Base-by-base conservation (phyloP, 2,113 vertebrate species). In the Tapirus terrestris region DNA sequence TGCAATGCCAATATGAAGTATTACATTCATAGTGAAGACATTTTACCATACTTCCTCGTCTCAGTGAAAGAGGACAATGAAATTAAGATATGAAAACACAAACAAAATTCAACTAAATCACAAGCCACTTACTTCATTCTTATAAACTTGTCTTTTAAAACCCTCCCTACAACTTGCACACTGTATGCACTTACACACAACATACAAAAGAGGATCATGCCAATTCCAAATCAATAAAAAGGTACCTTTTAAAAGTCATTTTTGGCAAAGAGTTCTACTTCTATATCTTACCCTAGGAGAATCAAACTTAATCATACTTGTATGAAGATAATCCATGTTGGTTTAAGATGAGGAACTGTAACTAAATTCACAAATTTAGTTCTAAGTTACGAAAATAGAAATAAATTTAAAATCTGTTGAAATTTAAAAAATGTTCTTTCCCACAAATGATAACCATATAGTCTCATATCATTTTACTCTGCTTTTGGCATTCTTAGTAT, bases 361-460 rank as follows among this genome's bases (percentile, higher is more conserved):
- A 97, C 60, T 87, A 48, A 87, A 61, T 53, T 75, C 33, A 94
- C 23, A 73, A 36, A 81, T 73, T 81, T 43, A 93, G 27, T 43
- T 97, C 63, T 70, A 92, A 92, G 11, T 75, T 27, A 84, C 43
- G 29, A 85, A 95, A 96, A 93, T 65, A 79, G 17, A 89, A 48
- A 81, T 27, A 80, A 20, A 72, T 6, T 39, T 36, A 83, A 75
- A 94, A 89, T 51, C 29, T 94, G 72, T 12, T 96, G 14, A 93
- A 96, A 53, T 53, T 53, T 53, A 14, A 14, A 53, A 53, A 94
- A 75, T 87, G 27, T 36, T 86, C 43, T 88, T 67, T 87, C 39
- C 75, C 87, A 45, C 1, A 23, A 91, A 72, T 33, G 53, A 88
- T 36, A 73, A 65, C 25, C 10, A 79, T 0, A 43, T 27, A 11